These are phyloP conservation scores for Aplodontia rufa DNA, from an alignment of 2,113 vertebrate species.

Conservation along the genomic window DNA sequence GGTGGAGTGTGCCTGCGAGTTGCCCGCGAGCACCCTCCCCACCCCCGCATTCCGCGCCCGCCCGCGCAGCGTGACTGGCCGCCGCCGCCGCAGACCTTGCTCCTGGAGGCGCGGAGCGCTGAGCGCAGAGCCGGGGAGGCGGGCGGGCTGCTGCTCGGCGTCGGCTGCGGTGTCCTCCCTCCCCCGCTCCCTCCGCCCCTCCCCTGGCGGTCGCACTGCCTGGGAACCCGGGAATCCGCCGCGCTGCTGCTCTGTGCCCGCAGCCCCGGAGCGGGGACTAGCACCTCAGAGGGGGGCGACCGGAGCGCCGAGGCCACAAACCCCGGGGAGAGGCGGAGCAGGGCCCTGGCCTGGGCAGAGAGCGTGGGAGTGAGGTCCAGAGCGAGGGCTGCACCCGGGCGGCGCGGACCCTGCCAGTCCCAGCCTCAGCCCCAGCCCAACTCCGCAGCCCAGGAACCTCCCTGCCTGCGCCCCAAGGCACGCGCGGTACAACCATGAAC, in stretches of 20 bases:
- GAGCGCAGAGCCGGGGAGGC: background rate
- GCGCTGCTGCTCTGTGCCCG: background rate
- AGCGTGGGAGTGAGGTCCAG: background rate
- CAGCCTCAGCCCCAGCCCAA: background rate
- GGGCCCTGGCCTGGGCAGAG: background rate
- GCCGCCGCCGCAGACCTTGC: constrained; percentile 26
- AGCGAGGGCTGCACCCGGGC: background rate
- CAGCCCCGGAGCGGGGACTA: background rate
- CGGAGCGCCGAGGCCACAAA: no score
- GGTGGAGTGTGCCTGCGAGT: background rate
- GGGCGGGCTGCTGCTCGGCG: constrained; percentile 30
- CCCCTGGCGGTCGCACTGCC: background rate
- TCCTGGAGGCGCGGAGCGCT: background rate
- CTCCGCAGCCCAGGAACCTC: constrained; percentile 23
- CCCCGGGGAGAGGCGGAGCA: background rate
- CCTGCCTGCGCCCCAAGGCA: background rate
- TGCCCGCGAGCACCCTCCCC: background rate
- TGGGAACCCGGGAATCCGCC: constrained; percentile 4
- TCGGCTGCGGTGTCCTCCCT: constrained; percentile 18
- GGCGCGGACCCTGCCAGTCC: background rate
- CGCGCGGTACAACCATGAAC: constrained; percentile 88
- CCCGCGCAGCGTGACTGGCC: constrained; percentile 53
- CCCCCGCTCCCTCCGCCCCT: constrained; percentile 34
- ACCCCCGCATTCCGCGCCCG: constrained; percentile 49
- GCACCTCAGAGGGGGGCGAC: no score